phyloP scores from a whole-genome alignment of 1,140 invertebrate genomes.

The Streblospio benedicti region DNA sequence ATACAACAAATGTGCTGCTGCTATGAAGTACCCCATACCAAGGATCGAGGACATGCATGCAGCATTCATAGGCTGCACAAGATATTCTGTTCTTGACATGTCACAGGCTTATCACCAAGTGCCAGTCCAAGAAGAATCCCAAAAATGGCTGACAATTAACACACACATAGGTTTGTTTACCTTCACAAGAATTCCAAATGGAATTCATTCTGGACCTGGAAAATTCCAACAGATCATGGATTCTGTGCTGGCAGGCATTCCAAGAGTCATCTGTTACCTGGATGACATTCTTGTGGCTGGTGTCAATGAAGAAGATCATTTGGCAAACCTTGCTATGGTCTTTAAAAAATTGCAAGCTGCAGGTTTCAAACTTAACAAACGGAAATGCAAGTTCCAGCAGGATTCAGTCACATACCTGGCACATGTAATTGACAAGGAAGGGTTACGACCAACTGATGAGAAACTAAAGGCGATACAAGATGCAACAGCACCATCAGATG shows the following conservation, averaged over 20 bases:
- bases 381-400: background rate
- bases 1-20: background rate
- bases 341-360: background rate
- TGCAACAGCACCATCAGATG: background rate
- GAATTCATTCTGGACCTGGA: background rate
- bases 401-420: background rate
- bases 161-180: background rate
- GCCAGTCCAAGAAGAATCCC: background rate
- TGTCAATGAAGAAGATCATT: background rate
- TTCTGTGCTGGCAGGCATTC: background rate
- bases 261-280: background rate
- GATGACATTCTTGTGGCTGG: background rate
- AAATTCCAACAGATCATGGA: background rate
- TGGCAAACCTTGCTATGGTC: background rate
- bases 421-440: background rate
- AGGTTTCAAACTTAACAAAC: conserved; percentile 6
- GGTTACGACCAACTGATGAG: background rate
- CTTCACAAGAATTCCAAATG: background rate
- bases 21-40: background rate
- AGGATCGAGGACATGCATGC: background rate
- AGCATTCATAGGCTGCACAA: background rate
- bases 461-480: background rate
- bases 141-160: background rate
- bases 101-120: background rate
- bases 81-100: background rate